Percentiles rank a stretch among this genome's conserved stretches.
These are phyloP conservation scores for Diploscapter pachys DNA, from an alignment of 1,140 invertebrate genomes.

Conservation along the genomic window DNA sequence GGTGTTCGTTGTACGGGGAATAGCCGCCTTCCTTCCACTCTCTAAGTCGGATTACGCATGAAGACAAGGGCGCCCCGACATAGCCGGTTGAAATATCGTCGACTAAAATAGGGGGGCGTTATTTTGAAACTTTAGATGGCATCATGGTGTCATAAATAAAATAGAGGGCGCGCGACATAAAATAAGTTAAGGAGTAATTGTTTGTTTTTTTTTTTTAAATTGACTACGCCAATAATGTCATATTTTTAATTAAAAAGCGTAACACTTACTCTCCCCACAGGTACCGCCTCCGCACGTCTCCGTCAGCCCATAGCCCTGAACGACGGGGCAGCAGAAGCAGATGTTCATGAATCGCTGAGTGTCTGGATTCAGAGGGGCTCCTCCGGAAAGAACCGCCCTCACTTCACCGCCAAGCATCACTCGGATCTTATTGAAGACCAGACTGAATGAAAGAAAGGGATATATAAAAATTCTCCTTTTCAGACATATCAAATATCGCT, in stretches of 20 bases:
- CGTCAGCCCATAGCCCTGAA: slow-evolving; percentile 93
- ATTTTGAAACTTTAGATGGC: background rate
- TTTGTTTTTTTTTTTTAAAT: too few species aligned
- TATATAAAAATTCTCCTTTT: slow-evolving; percentile 26
- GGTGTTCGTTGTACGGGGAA: slow-evolving; percentile 80
- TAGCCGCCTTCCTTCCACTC: slow-evolving; percentile 91
- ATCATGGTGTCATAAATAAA: background rate
- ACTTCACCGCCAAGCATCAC: slow-evolving; percentile 80
- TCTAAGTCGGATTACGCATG: slow-evolving; percentile 79
- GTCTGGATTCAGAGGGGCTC: slow-evolving; percentile 88
- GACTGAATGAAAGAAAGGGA: slow-evolving; percentile 62
- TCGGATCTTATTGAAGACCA: slow-evolving; percentile 76
- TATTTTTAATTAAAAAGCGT: slow-evolving; percentile 41
- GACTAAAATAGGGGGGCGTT: slow-evolving; percentile 38
- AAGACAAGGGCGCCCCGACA: slow-evolving; percentile 82
- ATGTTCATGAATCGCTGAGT: slow-evolving; percentile 90
- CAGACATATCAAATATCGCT: slow-evolving; percentile 31
- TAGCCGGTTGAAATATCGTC: slow-evolving; percentile 74
- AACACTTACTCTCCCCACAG: slow-evolving; percentile 73
- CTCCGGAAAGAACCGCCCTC: slow-evolving; percentile 81
- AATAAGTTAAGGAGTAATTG: too few species aligned
- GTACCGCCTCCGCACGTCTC: slow-evolving; percentile 90
- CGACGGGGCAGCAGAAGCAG: slow-evolving; percentile 82
- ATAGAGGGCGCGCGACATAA: background rate
- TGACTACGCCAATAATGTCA: background rate